Conservation (phyloP, 2,888 invertebrate genomes). For the Hirtodrosophila trivittata region DNA sequence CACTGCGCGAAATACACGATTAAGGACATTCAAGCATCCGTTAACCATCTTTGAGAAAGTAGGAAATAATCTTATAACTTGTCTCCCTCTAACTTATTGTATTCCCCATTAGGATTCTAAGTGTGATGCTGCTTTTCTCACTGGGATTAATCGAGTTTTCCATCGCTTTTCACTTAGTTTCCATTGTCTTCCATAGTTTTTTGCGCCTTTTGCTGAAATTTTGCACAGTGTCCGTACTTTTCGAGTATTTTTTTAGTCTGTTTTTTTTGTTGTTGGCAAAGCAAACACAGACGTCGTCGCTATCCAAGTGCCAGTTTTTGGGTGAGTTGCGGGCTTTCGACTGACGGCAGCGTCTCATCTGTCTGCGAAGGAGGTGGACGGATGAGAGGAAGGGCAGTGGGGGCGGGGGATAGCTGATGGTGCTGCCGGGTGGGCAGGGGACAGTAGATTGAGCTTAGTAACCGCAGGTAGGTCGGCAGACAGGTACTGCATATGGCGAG, state of each 20-base stretch:
- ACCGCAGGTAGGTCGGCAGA: slow-evolving; percentile 69
- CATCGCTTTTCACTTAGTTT: neutral
- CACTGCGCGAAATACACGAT: slow-evolving; percentile 37
- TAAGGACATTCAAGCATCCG: slow-evolving; percentile 2
- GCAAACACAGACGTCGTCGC: slow-evolving; percentile 70
- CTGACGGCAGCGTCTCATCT: slow-evolving; percentile 33
- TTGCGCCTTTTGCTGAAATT: slow-evolving; percentile 28
- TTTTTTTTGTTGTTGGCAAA: slow-evolving; percentile 56
- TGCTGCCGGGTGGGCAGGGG: slow-evolving; percentile 1
- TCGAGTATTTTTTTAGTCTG: slow-evolving; percentile 17
- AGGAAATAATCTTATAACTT: no score
- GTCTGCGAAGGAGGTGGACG: slow-evolving; percentile 1
- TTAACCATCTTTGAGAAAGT: no score
- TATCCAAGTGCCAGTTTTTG: slow-evolving; percentile 73
- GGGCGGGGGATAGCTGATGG: slow-evolving; percentile 10
- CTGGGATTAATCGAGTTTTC: neutral
- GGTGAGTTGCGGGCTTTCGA: slow-evolving; percentile 56
- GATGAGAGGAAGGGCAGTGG: slow-evolving; percentile 2
- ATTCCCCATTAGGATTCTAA: no score
- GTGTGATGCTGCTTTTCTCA: no score
- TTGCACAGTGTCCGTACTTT: slow-evolving; percentile 19
- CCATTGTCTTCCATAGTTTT: slow-evolving; percentile 40
- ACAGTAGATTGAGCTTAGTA: slow-evolving; percentile 57
- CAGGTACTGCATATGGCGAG: slow-evolving; percentile 45
- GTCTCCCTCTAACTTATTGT: no score